Evolutionary conservation across 2,797 vertebrate genomes (phyloP).

Genomic region (Knipowitschia caucasica): DNA sequence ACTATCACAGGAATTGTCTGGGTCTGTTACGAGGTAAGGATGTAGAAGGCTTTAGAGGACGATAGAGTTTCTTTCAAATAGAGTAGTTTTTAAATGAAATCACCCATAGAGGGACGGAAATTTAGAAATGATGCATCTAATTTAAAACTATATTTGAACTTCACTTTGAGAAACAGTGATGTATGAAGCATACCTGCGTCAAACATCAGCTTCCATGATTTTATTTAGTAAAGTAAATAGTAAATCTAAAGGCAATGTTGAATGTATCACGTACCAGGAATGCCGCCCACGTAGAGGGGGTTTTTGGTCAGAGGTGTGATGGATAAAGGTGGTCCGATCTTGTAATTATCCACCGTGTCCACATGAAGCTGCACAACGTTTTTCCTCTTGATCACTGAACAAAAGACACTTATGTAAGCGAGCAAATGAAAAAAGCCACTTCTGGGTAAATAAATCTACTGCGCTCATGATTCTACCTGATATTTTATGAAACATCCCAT

Average conservation of each 20-base stretch:
- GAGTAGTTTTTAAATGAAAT: too few relatives aligned
- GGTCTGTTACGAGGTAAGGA: too few relatives aligned
- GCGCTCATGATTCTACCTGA: slow-evolving; percentile 73
- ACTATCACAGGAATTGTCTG: too few relatives aligned
- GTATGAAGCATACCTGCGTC: too few relatives aligned
- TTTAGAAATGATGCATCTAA: too few relatives aligned
- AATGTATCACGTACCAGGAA: slow-evolving; percentile 79
- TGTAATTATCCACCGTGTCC: slow-evolving; percentile 76
- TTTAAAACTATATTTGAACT: too few relatives aligned
- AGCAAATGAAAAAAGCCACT: not conserved
- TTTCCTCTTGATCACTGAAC: slow-evolving; percentile 80
- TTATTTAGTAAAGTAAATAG: not conserved
- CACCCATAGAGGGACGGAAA: too few relatives aligned
- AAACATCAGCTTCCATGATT: not conserved
- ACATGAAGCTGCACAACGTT: slow-evolving; percentile 82
- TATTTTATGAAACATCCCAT: slow-evolving; percentile 85
- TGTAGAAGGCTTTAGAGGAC: too few relatives aligned
- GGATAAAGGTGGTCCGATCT: slow-evolving; percentile 65
- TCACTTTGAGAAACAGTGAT: too few relatives aligned
- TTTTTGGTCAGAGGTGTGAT: slow-evolving; percentile 51
- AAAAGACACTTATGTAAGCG: not conserved
- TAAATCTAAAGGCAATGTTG: too few relatives aligned
- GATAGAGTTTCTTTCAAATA: too few relatives aligned
- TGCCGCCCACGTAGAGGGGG: slow-evolving; percentile 82
- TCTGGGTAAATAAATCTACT: not conserved